Base-by-base conservation (phyloP, 2,888 invertebrate species). In the Phlogophora meticulosa region DNA sequence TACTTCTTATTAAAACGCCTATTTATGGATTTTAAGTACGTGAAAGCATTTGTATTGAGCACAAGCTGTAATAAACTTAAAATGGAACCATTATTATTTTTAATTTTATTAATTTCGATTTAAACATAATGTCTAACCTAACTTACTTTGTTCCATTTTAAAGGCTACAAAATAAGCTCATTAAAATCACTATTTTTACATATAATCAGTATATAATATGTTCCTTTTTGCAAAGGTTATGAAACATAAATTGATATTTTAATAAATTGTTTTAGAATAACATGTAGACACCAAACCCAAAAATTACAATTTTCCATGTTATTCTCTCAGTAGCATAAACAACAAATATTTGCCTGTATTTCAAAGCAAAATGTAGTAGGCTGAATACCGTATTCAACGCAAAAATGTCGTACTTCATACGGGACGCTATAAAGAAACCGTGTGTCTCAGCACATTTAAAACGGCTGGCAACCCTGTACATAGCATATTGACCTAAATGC, bases 401-500 rank as follows among this genome's bases (percentile, higher is more conserved):
- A 76, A 76, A 69, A 73, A 76, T 79, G 52, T 62, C 45, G 49
- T 76, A 15, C 43, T 52, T 79, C 61, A 66, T 66, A 68, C 46
- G 61, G 53, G 20, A 43, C n/a, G 34, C 56, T 61, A 66, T 72
- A 72, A 77, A 72, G 48, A 66, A 78, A 66, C 20, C 61, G 64
- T 64, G 38, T 52, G 56, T 74, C 68, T 82, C 72, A 81, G 76
- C 81, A 72, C 71, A 70, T 78, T 79, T 62, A 40, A 48, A 53
- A 69, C 70, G 72, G 43, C 64, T 76, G 66, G 60, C 68, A 72
- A 67, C 74, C 62, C 70, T 72, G 71, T 76, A 73, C 66, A 76
- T 74, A 78, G 80, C 79, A 87, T 72, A 79, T 80, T 83, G 87
- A 85, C 85, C 88, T 78, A 84, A 79, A 84, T 85, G 74, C 70